These are phyloP conservation scores for Luffia ferchaultella DNA, from an alignment of 2,888 invertebrate species.

Conservation along the genomic window DNA sequence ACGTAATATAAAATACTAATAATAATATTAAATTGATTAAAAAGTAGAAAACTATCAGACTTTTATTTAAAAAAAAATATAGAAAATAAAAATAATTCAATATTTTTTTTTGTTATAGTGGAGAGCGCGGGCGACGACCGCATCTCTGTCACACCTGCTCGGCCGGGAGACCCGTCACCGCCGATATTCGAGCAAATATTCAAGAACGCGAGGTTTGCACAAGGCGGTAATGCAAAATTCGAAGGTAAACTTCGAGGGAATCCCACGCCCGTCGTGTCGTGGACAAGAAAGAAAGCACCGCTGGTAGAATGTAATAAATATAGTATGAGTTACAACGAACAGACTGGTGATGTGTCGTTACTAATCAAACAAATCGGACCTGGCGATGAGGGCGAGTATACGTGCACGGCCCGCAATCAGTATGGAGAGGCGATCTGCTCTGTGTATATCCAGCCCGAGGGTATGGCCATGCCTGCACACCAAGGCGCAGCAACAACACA, in stretches of 20 bases:
- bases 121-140: constrained; percentile 68
- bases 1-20: no score
- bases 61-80: neutral
- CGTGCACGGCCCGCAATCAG: constrained; percentile 92
- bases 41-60: no score
- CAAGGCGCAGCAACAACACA: constrained; percentile 67
- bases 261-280: constrained; percentile 90
- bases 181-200: constrained; percentile 97
- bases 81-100: constrained; percentile 7
- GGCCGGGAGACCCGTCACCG: constrained; percentile 83
- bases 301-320: constrained; percentile 87
- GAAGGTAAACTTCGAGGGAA: constrained; percentile 91
- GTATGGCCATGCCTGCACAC: constrained; percentile 73
- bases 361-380: constrained; percentile 94
- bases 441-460: constrained; percentile 93
- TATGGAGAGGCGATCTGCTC: constrained; percentile 97
- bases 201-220: constrained; percentile 92
- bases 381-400: constrained; percentile 96
- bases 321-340: constrained; percentile 89
- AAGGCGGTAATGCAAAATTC: constrained; percentile 92
- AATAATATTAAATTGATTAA: no score
- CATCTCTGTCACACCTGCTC: constrained; percentile 33
- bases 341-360: constrained; percentile 88
- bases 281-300: constrained; percentile 88
- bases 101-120: constrained; percentile 66